phyloP scores from a whole-genome alignment of 2,888 invertebrate species.

The Platycnemis pennipes region DNA sequence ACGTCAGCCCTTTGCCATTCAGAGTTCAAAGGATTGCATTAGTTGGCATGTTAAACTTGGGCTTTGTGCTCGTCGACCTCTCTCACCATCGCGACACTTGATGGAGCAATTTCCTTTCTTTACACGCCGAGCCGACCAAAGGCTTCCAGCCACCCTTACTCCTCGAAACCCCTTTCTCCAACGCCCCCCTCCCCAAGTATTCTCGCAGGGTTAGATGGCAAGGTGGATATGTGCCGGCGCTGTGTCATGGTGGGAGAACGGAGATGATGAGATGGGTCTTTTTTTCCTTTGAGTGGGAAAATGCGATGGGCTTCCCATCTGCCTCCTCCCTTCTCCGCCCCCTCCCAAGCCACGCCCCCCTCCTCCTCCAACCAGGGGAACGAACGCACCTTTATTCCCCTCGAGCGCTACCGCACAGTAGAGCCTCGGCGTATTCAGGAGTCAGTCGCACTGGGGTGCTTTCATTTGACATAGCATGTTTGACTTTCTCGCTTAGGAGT shows the following conservation, averaged over 20 bases:
- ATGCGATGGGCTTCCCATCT: not conserved
- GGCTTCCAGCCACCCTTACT: not conserved
- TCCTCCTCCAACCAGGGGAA: not conserved
- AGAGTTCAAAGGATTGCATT: not conserved
- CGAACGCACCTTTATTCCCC: no score
- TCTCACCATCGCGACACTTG: not conserved
- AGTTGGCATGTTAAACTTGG: not conserved
- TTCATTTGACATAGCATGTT: no score
- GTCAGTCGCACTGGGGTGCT: no score
- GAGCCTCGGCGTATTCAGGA: no score
- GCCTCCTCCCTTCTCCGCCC: not conserved
- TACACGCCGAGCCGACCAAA: not conserved
- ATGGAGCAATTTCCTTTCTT: conserved; percentile 30
- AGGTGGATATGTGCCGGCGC: not conserved
- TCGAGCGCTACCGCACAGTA: no score
- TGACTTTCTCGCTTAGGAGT: no score
- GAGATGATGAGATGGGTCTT: not conserved
- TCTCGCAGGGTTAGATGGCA: not conserved
- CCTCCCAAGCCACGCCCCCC: not conserved
- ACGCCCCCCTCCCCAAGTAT: not conserved
- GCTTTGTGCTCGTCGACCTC: not conserved
- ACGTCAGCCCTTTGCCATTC: not conserved
- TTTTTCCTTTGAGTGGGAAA: not conserved
- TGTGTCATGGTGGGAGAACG: not conserved
- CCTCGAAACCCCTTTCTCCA: no score